Percentiles rank a stretch among this genome's conserved stretches.
Evolutionary conservation across 2,797 vertebrate genomes (phyloP).

Genomic region (Aselliscus stoliczkanus): DNA sequence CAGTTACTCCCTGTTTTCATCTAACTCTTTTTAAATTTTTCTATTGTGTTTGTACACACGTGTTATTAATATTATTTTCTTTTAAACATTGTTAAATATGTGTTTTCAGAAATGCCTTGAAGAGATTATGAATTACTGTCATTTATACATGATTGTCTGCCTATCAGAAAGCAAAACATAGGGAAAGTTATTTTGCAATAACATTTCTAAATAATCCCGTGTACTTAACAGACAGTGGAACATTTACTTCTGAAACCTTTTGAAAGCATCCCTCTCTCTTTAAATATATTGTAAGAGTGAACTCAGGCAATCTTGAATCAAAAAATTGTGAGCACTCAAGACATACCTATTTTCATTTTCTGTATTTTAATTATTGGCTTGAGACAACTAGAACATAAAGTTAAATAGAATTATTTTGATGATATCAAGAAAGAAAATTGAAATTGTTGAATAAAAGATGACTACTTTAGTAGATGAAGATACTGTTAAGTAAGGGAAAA

Average conservation of each 20-base stretch:
- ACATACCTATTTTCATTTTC: constrained; percentile 3
- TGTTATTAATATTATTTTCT: background rate
- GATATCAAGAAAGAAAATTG: constrained; percentile 2
- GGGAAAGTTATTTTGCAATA: constrained; percentile 13
- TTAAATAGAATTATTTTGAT: constrained; percentile 29
- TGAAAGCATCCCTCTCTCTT: background rate
- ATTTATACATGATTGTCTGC: constrained; percentile 4
- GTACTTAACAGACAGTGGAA: background rate
- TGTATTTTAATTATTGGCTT: constrained; percentile 24
- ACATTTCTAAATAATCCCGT: background rate
- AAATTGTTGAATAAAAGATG: background rate
- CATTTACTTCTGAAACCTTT: background rate
- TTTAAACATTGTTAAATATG: background rate
- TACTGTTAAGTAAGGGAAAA: constrained; percentile 28
- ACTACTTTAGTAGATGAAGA: background rate
- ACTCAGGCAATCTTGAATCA: background rate
- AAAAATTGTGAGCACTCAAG: background rate
- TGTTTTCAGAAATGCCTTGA: constrained; percentile 22
- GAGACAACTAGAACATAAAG: background rate
- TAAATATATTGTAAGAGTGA: background rate
- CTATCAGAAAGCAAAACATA: background rate
- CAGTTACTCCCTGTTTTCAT: background rate
- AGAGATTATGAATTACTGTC: background rate
- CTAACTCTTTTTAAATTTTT: background rate
- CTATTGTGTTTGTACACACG: background rate